These are phyloP conservation scores for Onychorhynchus coronatus DNA, from an alignment of 2,113 vertebrate species.

Conservation along the genomic window DNA sequence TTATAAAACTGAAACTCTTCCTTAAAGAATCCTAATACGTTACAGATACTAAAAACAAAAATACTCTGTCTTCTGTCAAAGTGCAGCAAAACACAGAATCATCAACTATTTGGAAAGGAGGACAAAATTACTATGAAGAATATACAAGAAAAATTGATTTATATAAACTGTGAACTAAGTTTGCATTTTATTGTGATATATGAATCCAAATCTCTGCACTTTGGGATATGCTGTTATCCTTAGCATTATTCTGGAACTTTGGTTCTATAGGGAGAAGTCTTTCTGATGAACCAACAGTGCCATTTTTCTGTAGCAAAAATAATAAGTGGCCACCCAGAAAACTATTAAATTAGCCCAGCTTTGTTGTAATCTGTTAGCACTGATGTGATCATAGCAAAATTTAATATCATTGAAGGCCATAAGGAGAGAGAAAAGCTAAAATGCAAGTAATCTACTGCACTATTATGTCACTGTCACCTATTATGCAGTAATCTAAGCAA, in stretches of 20 bases:
- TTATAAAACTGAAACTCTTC: neutral
- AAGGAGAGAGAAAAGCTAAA: neutral
- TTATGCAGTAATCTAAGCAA: neutral
- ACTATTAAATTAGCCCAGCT: neutral
- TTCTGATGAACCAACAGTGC: neutral
- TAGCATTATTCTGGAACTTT: neutral
- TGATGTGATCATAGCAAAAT: neutral
- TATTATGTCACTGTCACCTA: neutral
- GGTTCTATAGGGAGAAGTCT: neutral
- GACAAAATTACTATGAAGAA: neutral
- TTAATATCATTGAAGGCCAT: neutral
- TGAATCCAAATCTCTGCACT: neutral
- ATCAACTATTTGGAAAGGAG: neutral
- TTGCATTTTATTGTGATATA: neutral
- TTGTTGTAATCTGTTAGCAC: neutral
- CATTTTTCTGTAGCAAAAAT: neutral
- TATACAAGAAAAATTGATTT: neutral
- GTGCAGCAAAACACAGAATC: neutral
- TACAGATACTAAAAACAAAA: neutral
- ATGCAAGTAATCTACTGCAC: neutral
- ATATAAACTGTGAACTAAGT: neutral
- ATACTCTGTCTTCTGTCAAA: neutral
- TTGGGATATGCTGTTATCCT: neutral
- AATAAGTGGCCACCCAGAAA: neutral
- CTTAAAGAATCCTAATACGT: neutral